Base-by-base conservation (phyloP, 2,888 invertebrate genomes). In the Parascotia fuliginaria region DNA sequence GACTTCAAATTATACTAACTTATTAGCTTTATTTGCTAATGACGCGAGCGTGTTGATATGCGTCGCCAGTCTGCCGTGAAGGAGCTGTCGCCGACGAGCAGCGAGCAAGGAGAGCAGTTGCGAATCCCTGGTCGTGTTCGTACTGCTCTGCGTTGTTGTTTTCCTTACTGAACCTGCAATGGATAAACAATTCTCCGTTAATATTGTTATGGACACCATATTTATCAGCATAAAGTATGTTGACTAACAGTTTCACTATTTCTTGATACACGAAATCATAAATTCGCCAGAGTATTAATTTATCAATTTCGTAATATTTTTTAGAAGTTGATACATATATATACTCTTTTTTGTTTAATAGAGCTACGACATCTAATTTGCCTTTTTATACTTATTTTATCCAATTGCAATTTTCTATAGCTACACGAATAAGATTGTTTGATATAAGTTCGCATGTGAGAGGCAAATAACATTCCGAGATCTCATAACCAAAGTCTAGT, bases 71-170 rank as follows among this genome's bases (percentile, higher is more conserved):
- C 94, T 86, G 19, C 93, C 93, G 9, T 87, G 89, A 41, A 94
- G 88, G 39, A 94, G 82, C 44, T 94, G 94, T 31, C 93, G 90
- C 40, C 95, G 87, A 19, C 95, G 84, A 0, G 94, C 94, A 0
- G 94, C 94, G 55, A 95, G 84, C 37, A 95, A 79, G 6, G 93
- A 93, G 77, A 93, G 87, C 45, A 94, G 82, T 59, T 93, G 94
- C 33, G 93, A 92, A 62, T 94, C 93, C 24, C 94, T 85, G 3
- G 93, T 92, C 16, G 85, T 79, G 45, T 89, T 91, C 2, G 77
- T 66, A 63, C 80, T 85, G 65, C 81, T 83, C 54, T 81, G 83
- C 1, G 85, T 81, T n/a, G 87, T 81, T 11, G 84, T 75, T 33
- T 87, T 79, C 29, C 88, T 74, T 9, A 62, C 71, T 37, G 75